Conservation (phyloP, 2,888 invertebrate genomes). For the Chouioia cunea region DNA sequence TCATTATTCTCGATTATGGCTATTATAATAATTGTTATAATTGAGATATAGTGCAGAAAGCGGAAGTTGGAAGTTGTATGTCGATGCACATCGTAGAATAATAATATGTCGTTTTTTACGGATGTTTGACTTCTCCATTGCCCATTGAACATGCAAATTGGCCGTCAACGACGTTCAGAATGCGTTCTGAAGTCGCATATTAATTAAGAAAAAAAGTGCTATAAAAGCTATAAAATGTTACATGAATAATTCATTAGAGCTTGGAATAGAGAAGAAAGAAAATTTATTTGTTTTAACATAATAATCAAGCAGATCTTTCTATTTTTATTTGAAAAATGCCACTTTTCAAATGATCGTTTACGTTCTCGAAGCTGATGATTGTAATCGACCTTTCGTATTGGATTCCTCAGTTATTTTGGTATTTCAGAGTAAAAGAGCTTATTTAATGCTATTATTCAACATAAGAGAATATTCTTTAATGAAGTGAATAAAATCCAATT, state of each 20-base stretch:
- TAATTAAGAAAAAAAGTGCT: conserved; percentile 37
- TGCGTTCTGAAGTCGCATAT: conserved; percentile 38
- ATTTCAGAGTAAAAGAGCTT: conserved; percentile 16
- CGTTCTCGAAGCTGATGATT: conserved; percentile 17
- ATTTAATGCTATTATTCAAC: conserved; percentile 25
- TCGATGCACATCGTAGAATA: conserved; percentile 45
- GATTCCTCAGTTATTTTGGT: conserved; percentile 1
- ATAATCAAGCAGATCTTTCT: background rate
- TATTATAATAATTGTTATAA: conserved; percentile 9
- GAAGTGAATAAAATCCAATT: conserved; percentile 59
- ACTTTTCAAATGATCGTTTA: conserved; percentile 20
- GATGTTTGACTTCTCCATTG: conserved; percentile 33
- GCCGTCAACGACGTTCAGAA: conserved; percentile 34
- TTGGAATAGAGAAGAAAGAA: conserved; percentile 6
- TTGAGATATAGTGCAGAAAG: conserved; percentile 39
- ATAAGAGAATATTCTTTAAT: conserved; percentile 53
- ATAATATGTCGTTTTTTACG: conserved; percentile 37
- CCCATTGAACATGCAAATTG: conserved; percentile 39
- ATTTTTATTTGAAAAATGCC: background rate
- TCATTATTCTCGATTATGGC: no score
- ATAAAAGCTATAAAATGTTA: conserved; percentile 22
- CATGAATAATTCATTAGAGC: conserved; percentile 39
- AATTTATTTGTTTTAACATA: conserved; percentile 1
- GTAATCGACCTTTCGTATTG: conserved; percentile 21
- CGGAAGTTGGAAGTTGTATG: conserved; percentile 39